Evolutionary conservation across 1,140 invertebrate genomes (phyloP), one percentile per base, ranked within the genome.

Genomic region (Zaprionus capensis): DNA sequence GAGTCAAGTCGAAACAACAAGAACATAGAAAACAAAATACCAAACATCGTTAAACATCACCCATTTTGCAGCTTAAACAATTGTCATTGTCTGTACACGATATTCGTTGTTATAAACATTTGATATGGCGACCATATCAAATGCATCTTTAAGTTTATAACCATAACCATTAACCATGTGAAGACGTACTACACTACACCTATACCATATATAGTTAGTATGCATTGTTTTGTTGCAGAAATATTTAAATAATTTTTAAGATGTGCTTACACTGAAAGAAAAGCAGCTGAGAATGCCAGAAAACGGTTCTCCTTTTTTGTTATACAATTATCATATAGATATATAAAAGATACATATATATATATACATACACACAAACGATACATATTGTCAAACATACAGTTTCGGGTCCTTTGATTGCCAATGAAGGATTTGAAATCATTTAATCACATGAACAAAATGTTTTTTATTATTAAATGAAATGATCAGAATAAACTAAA

Each of bases 381-480:
- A 51, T 51, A 51, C 46, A 20, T 22, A 51, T 24, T 51, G 46
- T 24, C 46, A 22, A 36, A 65, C 46, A 51, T 28, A 44, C 36
- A 56, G 36, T 59, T 44, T 65, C 56, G 24, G 15, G 53, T 81
- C 77, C 82, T 82, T 71, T 31, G 34, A 76, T 65, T 56, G 59
- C 65, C 73, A 73, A 69, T 64, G 22, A 34, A 66, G 71, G 69
- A 61, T 44, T 75, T 59, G 53, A 63, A 65, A 81, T 51, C 78
- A 84, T 76, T 87, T 76, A 88, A 76, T 81, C 69, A 78, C 79
- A 78, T 78, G 81, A 88, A 84, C 65, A 80, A 87, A 81, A 78
- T 90, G 78, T 86, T 86, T 82, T 86, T 87, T 86, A 82, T 78
- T 88, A 83, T 87, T 72, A 86, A 73, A 87, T 57, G 49, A 44